Evolutionary conservation across 2,888 invertebrate species (phyloP), one percentile per base, ranked within the genome.

Genomic region (Apeira syringaria): DNA sequence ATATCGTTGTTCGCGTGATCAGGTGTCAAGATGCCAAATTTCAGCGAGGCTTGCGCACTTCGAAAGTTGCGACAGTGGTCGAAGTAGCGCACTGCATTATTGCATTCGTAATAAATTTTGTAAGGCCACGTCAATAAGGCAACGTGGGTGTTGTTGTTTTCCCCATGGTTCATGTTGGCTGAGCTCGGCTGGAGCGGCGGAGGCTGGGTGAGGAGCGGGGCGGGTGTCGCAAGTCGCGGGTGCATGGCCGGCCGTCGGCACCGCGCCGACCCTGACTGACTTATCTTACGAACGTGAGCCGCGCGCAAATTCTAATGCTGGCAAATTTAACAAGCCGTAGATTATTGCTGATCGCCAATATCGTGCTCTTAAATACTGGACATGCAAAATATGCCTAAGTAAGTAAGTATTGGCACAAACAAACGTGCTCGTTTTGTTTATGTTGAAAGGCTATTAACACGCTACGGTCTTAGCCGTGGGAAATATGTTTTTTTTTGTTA

Each of bases 201-300:
- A 46, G 31, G 31, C 8, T 47, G 9, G 41, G 54, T 20, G 57
- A 52, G 37, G 63, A 49, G 62, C 64, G 66, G 65, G 64, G 59
- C 53, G 59, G 63, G 74, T 76, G 83, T 78, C 80, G 81, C 75
- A 80, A 80, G 76, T 60, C 64, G 64, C 83, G 86, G 84, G 88
- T 86, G 86, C 88, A 88, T 68, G 89, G 89, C 85, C 88, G 88
- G 86, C 77, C 88, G 77, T 86, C 88, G 87, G 88, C 88, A 84
- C 87, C 83, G 81, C 77, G 67, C 63, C 88, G 88, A 88, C 89
- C 88, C 88, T 89, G 89, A 89, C 89, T 88, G 83, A 89, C 88
- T 88, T 89, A 87, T 84, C 86, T 86, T 77, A 75, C 81, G 74
- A 86, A 83, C 85, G 86, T 84, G 87, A 82, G 76, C 74, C 73